These are phyloP conservation scores for Lepisosteus osseus DNA, from an alignment of 2,113 vertebrate species.

Conservation along the genomic window DNA sequence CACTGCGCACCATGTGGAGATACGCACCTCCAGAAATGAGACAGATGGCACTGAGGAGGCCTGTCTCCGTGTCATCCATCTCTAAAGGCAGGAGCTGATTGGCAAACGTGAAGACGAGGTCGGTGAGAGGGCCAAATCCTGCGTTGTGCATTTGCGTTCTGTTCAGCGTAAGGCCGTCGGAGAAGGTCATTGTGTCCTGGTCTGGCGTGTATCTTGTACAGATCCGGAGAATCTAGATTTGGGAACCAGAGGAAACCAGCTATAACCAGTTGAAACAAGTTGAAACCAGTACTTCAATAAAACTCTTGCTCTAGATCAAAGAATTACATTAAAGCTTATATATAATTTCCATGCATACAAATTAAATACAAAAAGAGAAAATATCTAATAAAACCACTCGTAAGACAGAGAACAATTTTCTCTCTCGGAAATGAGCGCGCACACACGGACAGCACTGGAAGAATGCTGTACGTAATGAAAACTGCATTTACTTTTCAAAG, in stretches of 20 bases:
- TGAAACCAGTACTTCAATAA: neutral
- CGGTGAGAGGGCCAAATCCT: slow-evolving; percentile 88
- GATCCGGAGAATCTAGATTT: slow-evolving; percentile 84
- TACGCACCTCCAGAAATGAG: slow-evolving; percentile 85
- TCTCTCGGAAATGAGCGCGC: too few relatives aligned
- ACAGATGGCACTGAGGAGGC: slow-evolving; percentile 95
- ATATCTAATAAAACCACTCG: too few relatives aligned
- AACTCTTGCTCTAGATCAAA: too few relatives aligned
- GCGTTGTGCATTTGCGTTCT: slow-evolving; percentile 96
- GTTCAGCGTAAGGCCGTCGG: slow-evolving; percentile 89
- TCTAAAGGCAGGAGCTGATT: slow-evolving; percentile 91
- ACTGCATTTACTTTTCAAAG: too few relatives aligned
- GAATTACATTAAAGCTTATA: too few relatives aligned
- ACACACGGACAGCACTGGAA: too few relatives aligned
- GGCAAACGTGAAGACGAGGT: slow-evolving; percentile 92
- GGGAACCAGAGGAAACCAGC: neutral
- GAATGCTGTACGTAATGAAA: too few relatives aligned
- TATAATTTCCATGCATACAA: too few relatives aligned
- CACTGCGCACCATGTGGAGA: neutral
- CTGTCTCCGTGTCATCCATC: slow-evolving; percentile 94
- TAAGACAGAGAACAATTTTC: too few relatives aligned
- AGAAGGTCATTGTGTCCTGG: slow-evolving; percentile 96
- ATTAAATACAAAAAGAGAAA: too few relatives aligned
- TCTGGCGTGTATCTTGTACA: slow-evolving; percentile 92
- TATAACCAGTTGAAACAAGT: neutral